Evolutionary conservation across 1,140 invertebrate genomes (phyloP).

Genomic region (Dryas iulia): DNA sequence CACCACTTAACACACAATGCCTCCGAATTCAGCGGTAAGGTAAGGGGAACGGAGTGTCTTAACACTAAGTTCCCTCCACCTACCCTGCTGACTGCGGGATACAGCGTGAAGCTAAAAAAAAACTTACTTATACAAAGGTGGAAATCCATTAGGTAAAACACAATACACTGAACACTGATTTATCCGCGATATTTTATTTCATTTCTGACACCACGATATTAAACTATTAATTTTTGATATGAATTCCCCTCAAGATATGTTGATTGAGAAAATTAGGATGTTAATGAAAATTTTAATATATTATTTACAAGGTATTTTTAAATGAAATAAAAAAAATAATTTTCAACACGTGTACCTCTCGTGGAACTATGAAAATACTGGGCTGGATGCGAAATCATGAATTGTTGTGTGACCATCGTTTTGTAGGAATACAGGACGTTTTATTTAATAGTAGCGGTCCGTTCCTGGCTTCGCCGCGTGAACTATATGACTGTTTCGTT

Average conservation of each 20-base stretch:
- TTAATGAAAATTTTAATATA: background rate
- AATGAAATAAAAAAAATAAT: background rate
- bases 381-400: slow-evolving; percentile 1
- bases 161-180: background rate
- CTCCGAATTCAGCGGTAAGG: too few relatives aligned
- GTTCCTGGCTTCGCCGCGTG: too few relatives aligned
- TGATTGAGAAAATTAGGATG: background rate
- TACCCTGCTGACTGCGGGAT: too few relatives aligned
- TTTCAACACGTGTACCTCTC: background rate
- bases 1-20: too few relatives aligned
- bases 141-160: slow-evolving; percentile 1
- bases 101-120: too few relatives aligned
- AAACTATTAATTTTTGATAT: background rate
- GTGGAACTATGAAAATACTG: background rate
- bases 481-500: too few relatives aligned
- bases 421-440: background rate
- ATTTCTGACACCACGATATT: background rate
- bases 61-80: too few relatives aligned
- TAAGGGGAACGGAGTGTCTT: too few relatives aligned
- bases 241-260: background rate
- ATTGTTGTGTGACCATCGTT: background rate
- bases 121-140: background rate
- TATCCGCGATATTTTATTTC: background rate
- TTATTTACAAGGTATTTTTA: background rate
- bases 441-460: too few relatives aligned